Evolutionary conservation across 2,888 invertebrate genomes (phyloP).

Genomic region (Zhuqinia jingwanae): DNA sequence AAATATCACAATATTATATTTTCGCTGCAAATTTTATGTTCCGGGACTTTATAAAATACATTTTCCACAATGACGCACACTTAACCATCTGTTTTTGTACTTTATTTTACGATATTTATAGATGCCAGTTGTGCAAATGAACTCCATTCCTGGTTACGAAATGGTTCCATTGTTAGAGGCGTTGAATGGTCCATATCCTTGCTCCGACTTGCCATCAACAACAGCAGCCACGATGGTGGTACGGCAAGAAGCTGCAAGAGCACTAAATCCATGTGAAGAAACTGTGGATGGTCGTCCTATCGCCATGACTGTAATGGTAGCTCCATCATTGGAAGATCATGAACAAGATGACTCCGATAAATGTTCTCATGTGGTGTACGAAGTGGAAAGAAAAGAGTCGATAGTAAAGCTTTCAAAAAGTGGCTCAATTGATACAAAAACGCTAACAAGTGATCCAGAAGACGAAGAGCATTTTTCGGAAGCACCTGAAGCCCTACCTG

Average conservation of each 20-base stretch:
- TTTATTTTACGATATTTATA: too few relatives aligned
- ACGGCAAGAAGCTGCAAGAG: slow-evolving; percentile 76
- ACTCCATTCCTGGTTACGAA: slow-evolving; percentile 87
- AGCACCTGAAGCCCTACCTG: slow-evolving; percentile 76
- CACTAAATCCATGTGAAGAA: slow-evolving; percentile 75
- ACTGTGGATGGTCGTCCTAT: slow-evolving; percentile 75
- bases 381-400: slow-evolving; percentile 68
- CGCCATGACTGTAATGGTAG: slow-evolving; percentile 79
- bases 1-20: too few relatives aligned
- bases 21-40: neutral
- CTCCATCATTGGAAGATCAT: slow-evolving; percentile 71
- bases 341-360: slow-evolving; percentile 64
- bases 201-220: slow-evolving; percentile 73
- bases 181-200: slow-evolving; percentile 92
- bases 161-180: slow-evolving; percentile 97
- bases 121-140: slow-evolving; percentile 78
- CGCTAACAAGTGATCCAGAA: slow-evolving; percentile 76
- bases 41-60: neutral
- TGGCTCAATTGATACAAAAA: slow-evolving; percentile 70
- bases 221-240: slow-evolving; percentile 73
- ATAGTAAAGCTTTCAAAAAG: slow-evolving; percentile 70
- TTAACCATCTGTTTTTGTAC: slow-evolving; percentile 2
- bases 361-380: slow-evolving; percentile 62
- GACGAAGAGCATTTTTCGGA: slow-evolving; percentile 78
- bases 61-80: neutral